Evolutionary conservation across 1,140 invertebrate genomes (phyloP).

Genomic region (Lepidurus apus): DNA sequence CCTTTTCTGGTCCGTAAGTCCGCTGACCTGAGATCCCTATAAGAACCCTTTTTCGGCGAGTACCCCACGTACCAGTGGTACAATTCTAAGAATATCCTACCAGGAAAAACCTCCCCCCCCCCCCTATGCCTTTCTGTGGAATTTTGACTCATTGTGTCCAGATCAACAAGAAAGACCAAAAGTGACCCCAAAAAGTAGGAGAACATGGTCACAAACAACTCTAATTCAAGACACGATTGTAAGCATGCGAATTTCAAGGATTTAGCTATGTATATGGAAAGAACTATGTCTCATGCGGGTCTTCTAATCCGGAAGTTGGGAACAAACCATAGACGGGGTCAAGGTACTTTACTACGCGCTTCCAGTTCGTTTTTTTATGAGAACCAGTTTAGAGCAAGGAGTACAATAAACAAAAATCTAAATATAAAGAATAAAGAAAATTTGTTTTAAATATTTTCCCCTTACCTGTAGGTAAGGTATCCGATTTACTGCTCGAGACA

Average conservation of each 20-base stretch:
- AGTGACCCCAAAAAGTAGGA: not conserved
- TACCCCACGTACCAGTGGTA: not conserved
- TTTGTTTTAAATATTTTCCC: not conserved
- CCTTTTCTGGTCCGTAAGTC: not conserved
- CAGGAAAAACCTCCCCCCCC: not conserved
- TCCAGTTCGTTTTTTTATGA: not conserved
- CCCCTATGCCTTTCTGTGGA: not conserved
- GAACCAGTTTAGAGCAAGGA: not conserved
- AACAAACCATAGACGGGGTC: not conserved
- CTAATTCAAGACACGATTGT: not conserved
- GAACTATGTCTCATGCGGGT: constrained; percentile 5
- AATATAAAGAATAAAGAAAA: not conserved
- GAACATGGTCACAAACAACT: not conserved
- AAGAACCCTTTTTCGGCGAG: not conserved
- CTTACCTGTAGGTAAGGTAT: constrained; percentile 11
- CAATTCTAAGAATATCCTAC: not conserved
- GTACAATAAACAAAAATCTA: not conserved
- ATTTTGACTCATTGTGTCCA: not conserved
- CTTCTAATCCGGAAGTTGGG: not conserved
- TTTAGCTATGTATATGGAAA: not conserved
- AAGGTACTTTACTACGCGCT: not conserved
- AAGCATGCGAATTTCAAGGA: constrained; percentile 4
- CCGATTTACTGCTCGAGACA: not conserved
- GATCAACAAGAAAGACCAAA: not conserved
- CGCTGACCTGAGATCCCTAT: constrained; percentile 4